Evolutionary conservation across 2,888 invertebrate genomes (phyloP).

Genomic region (Shargacucullia verbasci): DNA sequence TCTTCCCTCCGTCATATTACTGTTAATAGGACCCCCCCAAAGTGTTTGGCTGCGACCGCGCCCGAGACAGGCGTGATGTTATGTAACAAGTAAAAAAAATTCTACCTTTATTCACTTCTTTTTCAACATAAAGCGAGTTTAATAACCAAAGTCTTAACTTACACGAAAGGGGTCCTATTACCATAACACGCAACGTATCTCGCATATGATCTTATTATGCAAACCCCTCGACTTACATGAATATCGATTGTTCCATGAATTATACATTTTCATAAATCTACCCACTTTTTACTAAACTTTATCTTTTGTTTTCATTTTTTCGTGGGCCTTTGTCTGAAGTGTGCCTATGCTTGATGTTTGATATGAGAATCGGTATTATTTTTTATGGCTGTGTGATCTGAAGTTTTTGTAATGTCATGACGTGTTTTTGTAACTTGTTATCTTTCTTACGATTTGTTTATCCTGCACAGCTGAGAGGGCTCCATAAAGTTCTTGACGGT

Average conservation of each 20-base stretch:
- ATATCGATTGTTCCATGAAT: conserved; percentile 59
- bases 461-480: no score
- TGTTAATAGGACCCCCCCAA: no score
- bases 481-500: no score
- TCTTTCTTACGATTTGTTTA: neutral
- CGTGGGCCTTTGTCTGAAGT: conserved; percentile 8
- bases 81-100: no score
- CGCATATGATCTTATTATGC: conserved; percentile 55
- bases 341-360: neutral
- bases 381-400: neutral
- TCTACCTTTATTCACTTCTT: no score
- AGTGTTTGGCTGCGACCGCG: no score
- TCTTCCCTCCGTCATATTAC: no score
- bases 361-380: conserved; percentile 8
- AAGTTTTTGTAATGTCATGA: no score
- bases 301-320: conserved; percentile 27
- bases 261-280: conserved; percentile 54
- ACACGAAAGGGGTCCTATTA: conserved; percentile 32
- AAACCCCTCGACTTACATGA: conserved; percentile 58
- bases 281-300: conserved; percentile 28
- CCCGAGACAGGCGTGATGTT: no score
- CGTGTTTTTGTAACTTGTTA: neutral
- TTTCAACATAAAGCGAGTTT: conserved; percentile 12
- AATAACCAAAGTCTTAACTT: conserved; percentile 35
- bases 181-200: conserved; percentile 53